Base-by-base conservation (phyloP, 2,888 invertebrate genomes). In the Cosmia trapezina region DNA sequence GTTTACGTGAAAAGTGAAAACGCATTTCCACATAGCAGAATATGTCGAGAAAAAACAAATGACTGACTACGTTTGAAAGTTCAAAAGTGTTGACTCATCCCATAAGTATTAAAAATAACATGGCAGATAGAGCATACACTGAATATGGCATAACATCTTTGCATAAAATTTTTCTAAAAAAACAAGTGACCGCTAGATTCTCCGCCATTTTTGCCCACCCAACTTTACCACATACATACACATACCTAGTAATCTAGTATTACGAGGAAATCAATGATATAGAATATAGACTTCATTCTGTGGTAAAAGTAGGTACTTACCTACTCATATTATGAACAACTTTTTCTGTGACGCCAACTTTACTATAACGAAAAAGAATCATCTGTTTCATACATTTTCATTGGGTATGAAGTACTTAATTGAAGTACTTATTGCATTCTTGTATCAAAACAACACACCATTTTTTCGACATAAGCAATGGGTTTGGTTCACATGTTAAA, bases 21-120 rank as follows among this genome's bases (percentile, higher is more conserved):
- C 67, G 51, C 75, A 73, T 77, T 78, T 81, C 64, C 61, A 73
- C 74, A 73, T 66, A 64, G 53, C 71, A 53, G 22, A 67, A n/a
- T n/a, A n/a, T 60, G 78, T 78, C 73, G 33, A 66, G 62, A 64
- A 65, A 65, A 81, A 81, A 83, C 78, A 73, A 72, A 76, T 76
- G 53, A 80, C 67, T 62, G n/a, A 4, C 75, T 41, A 45, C 37
- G 33, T 73, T 71, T 57, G 49, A 64, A 57, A 54, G 53, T 62
- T 57, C 19, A 65, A 74, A 78, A 70, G 22, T 43, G 54, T 66
- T 37, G 19, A 12, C 5, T 60, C 66, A 70, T 60, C 22, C 3
- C 61, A 47, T 45, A 47, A 7, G 19, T 22, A 12, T 28, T 28
- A 28, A 41, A 22, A 45, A 45, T 43, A 45, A 59, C 63, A 61